A percentile compares a stretch with the other conserved stretches of the same genome.
These are phyloP conservation scores for Cyclophora albipunctata DNA, from an alignment of 2,888 invertebrate species.

Conservation along the genomic window DNA sequence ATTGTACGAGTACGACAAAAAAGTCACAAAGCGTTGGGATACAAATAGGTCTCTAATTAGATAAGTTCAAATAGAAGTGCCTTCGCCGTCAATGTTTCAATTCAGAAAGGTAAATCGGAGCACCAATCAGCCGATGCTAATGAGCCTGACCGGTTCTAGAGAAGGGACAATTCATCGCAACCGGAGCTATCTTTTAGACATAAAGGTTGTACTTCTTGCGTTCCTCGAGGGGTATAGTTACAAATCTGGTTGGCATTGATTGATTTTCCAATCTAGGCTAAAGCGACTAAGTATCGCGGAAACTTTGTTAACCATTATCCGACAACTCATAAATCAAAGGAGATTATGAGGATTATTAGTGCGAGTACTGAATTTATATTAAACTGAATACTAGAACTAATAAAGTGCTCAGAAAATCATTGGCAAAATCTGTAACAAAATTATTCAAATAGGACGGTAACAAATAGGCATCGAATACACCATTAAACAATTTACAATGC, in stretches of 20 bases:
- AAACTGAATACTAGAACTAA: too few species aligned
- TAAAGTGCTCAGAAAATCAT: too few species aligned
- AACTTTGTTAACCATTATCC: too few species aligned
- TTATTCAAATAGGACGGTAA: slow-evolving; percentile 1
- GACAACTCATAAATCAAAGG: too few species aligned
- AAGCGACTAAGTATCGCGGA: too few species aligned
- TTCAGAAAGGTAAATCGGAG: slow-evolving; percentile 48
- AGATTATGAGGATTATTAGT: too few species aligned
- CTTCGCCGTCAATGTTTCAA: slow-evolving; percentile 66
- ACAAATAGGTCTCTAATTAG: slow-evolving; percentile 45
- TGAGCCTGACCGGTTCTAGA: slow-evolving; percentile 50
- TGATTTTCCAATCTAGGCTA: slow-evolving; percentile 32
- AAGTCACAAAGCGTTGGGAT: slow-evolving; percentile 33
- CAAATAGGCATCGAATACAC: slow-evolving; percentile 16
- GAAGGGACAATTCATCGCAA: slow-evolving; percentile 59
- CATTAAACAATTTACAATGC: slow-evolving; percentile 22
- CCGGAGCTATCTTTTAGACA: slow-evolving; percentile 54
- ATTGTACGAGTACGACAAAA: slow-evolving; percentile 17
- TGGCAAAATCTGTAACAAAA: slow-evolving; percentile 1
- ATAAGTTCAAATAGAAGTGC: slow-evolving; percentile 27
- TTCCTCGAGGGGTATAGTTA: slow-evolving; percentile 35
- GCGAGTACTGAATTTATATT: too few species aligned
- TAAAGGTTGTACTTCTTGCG: slow-evolving; percentile 53
- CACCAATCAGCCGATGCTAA: slow-evolving; percentile 59
- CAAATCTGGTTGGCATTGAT: slow-evolving; percentile 47